Base-by-base conservation (phyloP, 2,888 invertebrate species). In the Luperina testacea region DNA sequence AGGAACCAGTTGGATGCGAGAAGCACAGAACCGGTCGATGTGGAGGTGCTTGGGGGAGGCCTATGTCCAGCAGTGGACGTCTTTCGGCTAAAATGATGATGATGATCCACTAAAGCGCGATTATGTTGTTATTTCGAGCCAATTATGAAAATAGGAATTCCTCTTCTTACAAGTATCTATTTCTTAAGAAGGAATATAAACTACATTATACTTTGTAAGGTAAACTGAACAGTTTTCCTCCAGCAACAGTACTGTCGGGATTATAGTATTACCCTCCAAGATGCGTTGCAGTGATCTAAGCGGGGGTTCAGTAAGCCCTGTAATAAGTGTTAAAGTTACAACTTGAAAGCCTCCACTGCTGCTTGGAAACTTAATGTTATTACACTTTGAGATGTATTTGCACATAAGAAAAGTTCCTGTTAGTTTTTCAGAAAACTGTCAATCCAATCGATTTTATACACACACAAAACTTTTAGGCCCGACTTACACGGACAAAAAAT, bases 261-360 rank as follows among this genome's bases (percentile, higher is more conserved):
- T 79, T 79, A 74, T 45, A 74, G 79, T 61, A 74, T 80, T 75
- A 80, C 42, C 0, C 3, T 61, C 65, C 42, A 80, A 74, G 79
- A 80, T 45, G 79, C 79, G 59, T 32, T 80, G 74, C 67, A 59
- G 51, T 51, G 51, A 74, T 45, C 74, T 57, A 8, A 45, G 45
- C 8, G 59, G 51, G 53, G 80, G 74, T 67, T 53, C 42, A 15
- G 74, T 80, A 80, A 80, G 81, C 59, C 17, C 65, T 53, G 59
- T 67, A 80, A 74, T 81, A 81, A 74, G 80, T 80, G 80, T 74
- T 79, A 74, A 59, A 73, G 57, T 80, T 59, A 48, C 27, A 73
- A 73, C 65, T 74, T 59, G n/a, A 32, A 59, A 80, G 32, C 65
- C 15, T 38, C 15, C 11, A 80, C 13, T 32, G 11, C 73, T 51